Base-by-base conservation (phyloP, 2,113 vertebrate species). In the Tapirus terrestris region DNA sequence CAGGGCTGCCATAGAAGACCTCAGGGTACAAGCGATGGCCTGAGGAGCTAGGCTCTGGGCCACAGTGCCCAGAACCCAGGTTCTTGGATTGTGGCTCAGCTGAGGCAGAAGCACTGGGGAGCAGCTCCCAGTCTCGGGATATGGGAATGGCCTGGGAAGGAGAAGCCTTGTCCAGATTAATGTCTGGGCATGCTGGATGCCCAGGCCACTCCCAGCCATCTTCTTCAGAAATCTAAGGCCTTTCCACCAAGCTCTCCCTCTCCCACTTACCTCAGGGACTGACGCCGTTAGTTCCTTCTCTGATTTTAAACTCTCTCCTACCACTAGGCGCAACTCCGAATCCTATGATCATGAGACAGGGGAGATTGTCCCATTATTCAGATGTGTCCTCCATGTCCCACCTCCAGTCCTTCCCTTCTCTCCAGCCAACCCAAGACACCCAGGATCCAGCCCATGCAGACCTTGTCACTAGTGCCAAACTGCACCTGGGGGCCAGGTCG, bases 381-480 rank as follows among this genome's bases (percentile, higher is more conserved):
- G 29, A n/a, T 3, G 0, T 23, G 13, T 33, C 31, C 27, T 61
- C 10, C 18, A 8, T 7, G 31, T 14, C 45, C 53, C 2, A 33
- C 13, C 45, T 33, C 20, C 7, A n/a, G 39, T 36, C 58, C 36
- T n/a, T 86, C 45, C 51, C 58, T 36, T 51, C 31, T 82, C 33
- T 60, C 80, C 45, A 27, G 48, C 61, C 39, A 45, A 11, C 12
- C n/a, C 33, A n/a, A 36, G 33, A 51, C 2, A 33, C 45, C 67
- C 39, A 25, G 8, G 11, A 53, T 68, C 6, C 5, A 76, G 65
- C 27, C 75, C 75, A 79, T 1, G 1, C 96, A 93, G 20, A 98
- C 98, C 98, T 98, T 98, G 20, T 98, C 98, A 48, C 79, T 96
- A 60, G 97, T 95, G 81, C 98, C 98, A 86, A 98, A 98, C 60